Conservation (phyloP, 2,113 vertebrate genomes). For the Rutilus rutilus region DNA sequence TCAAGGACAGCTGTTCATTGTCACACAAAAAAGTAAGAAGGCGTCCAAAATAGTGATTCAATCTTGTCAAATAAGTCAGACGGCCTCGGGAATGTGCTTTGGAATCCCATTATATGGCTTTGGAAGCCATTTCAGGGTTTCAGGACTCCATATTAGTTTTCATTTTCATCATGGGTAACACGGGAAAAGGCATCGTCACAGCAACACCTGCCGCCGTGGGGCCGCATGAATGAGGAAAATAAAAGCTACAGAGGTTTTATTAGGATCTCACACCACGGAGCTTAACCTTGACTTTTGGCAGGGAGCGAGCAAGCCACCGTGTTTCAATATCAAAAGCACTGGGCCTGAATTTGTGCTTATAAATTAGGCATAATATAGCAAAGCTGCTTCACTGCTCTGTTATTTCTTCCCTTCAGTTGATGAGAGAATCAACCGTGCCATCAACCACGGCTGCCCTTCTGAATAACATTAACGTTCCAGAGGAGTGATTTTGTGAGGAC, state of each 20-base stretch:
- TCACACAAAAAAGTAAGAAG: neutral
- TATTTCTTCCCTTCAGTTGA: constrained; percentile 1
- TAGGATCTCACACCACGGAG: neutral
- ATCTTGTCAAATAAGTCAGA: constrained; percentile 56
- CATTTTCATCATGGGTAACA: constrained; percentile 56
- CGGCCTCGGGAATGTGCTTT: constrained; percentile 59
- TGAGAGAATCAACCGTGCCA: constrained; percentile 24
- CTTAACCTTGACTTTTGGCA: constrained; percentile 1
- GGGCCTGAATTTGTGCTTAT: constrained; percentile 25
- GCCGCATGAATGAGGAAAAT: neutral
- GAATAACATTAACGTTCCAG: constrained; percentile 34
- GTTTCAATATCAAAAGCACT: constrained; percentile 29
- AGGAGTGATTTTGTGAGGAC: constrained; percentile 9
- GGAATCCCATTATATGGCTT: constrained; percentile 61
- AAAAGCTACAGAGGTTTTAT: constrained; percentile 30
- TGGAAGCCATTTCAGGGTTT: constrained; percentile 66
- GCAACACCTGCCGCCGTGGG: constrained; percentile 51
- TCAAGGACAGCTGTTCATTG: neutral
- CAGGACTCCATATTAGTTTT: constrained; percentile 60
- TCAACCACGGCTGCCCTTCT: neutral
- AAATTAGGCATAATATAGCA: constrained; percentile 24
- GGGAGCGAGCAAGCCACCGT: neutral
- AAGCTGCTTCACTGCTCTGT: constrained; percentile 1
- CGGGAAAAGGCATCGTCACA: constrained; percentile 35
- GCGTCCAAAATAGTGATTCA: constrained; percentile 56